These are phyloP conservation scores for Oncorhynchus tshawytscha DNA, from an alignment of 2,113 vertebrate genomes.

Conservation along the genomic window DNA sequence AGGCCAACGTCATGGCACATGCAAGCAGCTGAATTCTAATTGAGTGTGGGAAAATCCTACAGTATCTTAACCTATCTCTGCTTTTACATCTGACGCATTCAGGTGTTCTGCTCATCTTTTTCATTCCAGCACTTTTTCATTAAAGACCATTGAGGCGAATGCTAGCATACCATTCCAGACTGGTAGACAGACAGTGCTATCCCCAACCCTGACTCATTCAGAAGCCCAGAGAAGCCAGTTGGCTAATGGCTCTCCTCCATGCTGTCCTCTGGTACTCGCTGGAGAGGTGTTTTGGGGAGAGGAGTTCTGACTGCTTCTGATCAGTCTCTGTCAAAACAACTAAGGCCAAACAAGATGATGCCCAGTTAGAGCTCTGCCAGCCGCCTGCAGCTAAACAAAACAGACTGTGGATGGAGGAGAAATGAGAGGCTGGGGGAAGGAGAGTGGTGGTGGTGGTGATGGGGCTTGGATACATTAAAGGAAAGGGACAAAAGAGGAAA, in stretches of 20 bases:
- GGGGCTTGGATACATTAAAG: slow-evolving; percentile 10
- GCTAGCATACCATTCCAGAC: not conserved
- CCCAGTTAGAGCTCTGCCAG: slow-evolving; percentile 55
- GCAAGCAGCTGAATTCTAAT: slow-evolving; percentile 54
- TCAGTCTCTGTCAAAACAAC: slow-evolving; percentile 63
- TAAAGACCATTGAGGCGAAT: slow-evolving; percentile 4
- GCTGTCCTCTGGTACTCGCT: not conserved
- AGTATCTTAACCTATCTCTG: not conserved
- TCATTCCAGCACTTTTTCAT: not conserved
- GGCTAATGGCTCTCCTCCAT: slow-evolving; percentile 53
- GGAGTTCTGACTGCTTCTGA: slow-evolving; percentile 44
- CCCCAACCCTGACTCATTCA: slow-evolving; percentile 39
- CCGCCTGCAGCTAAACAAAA: slow-evolving; percentile 16
- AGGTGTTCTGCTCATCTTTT: slow-evolving; percentile 1
- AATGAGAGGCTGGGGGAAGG: not conserved
- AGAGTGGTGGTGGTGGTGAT: not conserved
- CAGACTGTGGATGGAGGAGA: not conserved
- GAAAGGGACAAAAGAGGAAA: slow-evolving; percentile 6
- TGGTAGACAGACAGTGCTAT: slow-evolving; percentile 27
- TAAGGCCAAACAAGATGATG: slow-evolving; percentile 63
- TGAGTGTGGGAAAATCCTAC: slow-evolving; percentile 46
- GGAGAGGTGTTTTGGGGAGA: slow-evolving; percentile 24
- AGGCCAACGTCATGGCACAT: not conserved
- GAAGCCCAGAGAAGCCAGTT: slow-evolving; percentile 36
- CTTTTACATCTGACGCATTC: not conserved